Conservation (phyloP, 2,888 invertebrate species). For the Chirona hameri region DNA sequence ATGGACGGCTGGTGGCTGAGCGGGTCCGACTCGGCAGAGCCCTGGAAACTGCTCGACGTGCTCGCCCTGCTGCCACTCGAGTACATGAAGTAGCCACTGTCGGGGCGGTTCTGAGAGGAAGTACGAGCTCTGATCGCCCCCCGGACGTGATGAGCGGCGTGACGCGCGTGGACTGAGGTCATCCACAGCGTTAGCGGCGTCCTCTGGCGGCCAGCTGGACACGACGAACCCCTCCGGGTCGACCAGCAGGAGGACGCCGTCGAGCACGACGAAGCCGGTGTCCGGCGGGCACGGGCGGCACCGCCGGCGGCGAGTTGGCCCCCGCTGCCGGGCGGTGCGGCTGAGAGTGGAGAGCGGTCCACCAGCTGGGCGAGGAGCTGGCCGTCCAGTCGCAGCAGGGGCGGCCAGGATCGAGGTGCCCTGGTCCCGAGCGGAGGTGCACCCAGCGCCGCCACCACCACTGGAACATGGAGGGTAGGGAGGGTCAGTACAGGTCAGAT, state of each 20-base stretch:
- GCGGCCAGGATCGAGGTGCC: background rate
- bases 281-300: slow-evolving; percentile 40
- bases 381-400: background rate
- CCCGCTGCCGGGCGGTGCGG: slow-evolving; percentile 37
- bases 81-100: background rate
- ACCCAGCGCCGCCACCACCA: background rate
- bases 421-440: background rate
- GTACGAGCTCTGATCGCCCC: background rate
- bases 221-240: background rate
- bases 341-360: background rate
- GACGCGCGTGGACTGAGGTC: background rate
- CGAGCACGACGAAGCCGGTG: background rate
- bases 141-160: background rate
- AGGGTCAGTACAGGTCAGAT: background rate
- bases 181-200: background rate
- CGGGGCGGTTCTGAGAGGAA: background rate
- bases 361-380: background rate
- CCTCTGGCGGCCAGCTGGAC: background rate
- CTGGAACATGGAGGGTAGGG: slow-evolving; percentile 37
- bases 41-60: background rate
- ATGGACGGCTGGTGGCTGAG: slow-evolving; percentile 7
- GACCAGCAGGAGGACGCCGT: background rate
- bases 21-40: background rate
- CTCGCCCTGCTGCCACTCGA: background rate
- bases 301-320: slow-evolving; percentile 44